Evolutionary conservation across 2,113 vertebrate genomes (phyloP).

Genomic region (Anoplopoma fimbria): DNA sequence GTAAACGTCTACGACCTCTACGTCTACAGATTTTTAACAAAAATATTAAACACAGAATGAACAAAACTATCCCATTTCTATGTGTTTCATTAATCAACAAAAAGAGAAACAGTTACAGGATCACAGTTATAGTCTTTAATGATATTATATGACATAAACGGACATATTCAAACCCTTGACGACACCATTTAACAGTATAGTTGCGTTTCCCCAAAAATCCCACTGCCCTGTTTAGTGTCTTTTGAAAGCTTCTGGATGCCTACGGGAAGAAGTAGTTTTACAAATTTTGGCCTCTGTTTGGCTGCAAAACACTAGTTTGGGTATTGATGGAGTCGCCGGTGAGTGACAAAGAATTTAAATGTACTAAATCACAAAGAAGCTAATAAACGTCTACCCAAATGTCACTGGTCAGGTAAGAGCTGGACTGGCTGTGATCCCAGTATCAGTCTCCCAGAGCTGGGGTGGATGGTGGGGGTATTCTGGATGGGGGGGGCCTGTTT

Average conservation of each 20-base stretch:
- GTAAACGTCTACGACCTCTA: background rate
- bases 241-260: too few species aligned
- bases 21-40: too few species aligned
- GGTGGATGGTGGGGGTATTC: background rate
- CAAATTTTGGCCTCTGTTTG: background rate
- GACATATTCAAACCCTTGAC: background rate
- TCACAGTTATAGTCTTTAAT: background rate
- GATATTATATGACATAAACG: background rate
- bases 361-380: background rate
- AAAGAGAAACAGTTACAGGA: background rate
- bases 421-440: background rate
- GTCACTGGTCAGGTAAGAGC: background rate
- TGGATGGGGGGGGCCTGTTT: conserved; percentile 34
- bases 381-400: background rate
- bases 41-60: background rate
- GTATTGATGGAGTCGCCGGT: background rate
- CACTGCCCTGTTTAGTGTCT: background rate
- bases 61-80: background rate
- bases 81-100: background rate
- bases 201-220: background rate
- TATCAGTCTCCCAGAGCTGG: background rate
- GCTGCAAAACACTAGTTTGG: background rate
- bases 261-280: background rate
- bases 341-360: background rate
- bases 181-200: background rate